Evolutionary conservation across 2,888 invertebrate species (phyloP), one percentile per base, ranked within the genome.

Genomic region (Caenorhabditis panamensis): DNA sequence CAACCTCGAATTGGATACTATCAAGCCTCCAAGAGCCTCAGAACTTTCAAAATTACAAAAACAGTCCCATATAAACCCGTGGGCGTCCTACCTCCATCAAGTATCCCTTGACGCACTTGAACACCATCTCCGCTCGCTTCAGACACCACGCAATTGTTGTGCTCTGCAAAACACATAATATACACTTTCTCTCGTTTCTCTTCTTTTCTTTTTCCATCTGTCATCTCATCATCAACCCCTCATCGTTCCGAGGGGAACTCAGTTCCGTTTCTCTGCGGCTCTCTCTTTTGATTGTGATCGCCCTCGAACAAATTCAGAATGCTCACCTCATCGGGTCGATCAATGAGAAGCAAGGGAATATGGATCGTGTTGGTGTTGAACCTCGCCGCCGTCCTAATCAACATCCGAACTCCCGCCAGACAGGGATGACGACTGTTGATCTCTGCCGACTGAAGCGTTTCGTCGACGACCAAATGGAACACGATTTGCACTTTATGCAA

Each of bases 81-180:
- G 31, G 4, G 31, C 9, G n/a, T 41, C 54, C n/a, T 37, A 73
- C 67, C 76, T 79, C 79, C 79, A 99, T 96, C 95, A 99, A 95
- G 92, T 98, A 99, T 2, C 99, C 99, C 93, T 99, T 99, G 66
- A 97, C 95, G 92, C 99, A 99, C 92, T 99, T 99, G 91, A 97
- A 96, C 77, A 99, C 95, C 83, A 99, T 93, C 92, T 99, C 99
- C 0, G 98, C 97, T 88, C 98, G 93, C 89, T 96, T 95, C 90
- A 95, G 94, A 92, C 97, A 98, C 98, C 98, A 99, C 41, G 95
- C 94, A 66, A 96, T 95, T 0, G 97, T 97, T 96, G 96, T 92
- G 82, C 92, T 91, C 92, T 93, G 86, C 31, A 89, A 88, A n/a
- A n/a, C n/a, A n/a, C n/a, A n/a, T n/a, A n/a, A n/a, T n/a, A n/a